Evolutionary conservation across 1,140 invertebrate species (phyloP).

Genomic region (Tetragnatha versicolor): DNA sequence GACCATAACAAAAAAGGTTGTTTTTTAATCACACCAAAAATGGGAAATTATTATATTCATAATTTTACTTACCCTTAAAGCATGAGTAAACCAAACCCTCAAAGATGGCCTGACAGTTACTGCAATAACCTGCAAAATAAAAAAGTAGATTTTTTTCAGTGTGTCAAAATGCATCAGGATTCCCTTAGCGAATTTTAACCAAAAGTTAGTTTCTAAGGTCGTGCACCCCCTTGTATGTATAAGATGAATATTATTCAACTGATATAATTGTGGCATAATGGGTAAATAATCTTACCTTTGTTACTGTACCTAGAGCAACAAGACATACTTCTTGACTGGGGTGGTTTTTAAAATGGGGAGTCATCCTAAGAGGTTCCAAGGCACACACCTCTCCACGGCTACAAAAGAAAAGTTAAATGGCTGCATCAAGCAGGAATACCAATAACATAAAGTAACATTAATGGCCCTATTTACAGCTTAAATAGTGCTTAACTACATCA

Average conservation of each 20-base stretch:
- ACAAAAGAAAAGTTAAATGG: slow-evolving; percentile 1
- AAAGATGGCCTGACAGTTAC: slow-evolving; percentile 82
- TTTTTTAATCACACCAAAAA: neutral
- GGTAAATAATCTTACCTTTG: slow-evolving; percentile 57
- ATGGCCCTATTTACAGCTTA: neutral
- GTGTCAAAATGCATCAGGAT: neutral
- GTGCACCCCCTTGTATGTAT: neutral
- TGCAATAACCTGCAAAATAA: slow-evolving; percentile 76
- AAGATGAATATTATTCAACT: neutral
- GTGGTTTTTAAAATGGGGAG: slow-evolving; percentile 71
- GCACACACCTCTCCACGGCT: slow-evolving; percentile 92
- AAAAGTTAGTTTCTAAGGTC: neutral
- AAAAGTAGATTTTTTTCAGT: slow-evolving; percentile 21
- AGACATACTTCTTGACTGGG: slow-evolving; percentile 78
- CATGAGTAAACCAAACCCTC: slow-evolving; percentile 73
- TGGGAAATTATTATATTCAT: slow-evolving; percentile 4
- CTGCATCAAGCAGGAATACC: neutral
- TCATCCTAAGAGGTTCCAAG: slow-evolving; percentile 82
- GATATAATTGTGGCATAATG: too few species aligned
- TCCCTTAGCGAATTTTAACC: neutral
- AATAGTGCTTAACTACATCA: neutral
- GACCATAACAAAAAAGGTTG: too few species aligned
- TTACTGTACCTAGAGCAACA: slow-evolving; percentile 79
- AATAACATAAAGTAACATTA: neutral
- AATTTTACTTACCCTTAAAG: slow-evolving; percentile 64